Conservation (phyloP, 2,797 vertebrate species). For the Morus bassanus region DNA sequence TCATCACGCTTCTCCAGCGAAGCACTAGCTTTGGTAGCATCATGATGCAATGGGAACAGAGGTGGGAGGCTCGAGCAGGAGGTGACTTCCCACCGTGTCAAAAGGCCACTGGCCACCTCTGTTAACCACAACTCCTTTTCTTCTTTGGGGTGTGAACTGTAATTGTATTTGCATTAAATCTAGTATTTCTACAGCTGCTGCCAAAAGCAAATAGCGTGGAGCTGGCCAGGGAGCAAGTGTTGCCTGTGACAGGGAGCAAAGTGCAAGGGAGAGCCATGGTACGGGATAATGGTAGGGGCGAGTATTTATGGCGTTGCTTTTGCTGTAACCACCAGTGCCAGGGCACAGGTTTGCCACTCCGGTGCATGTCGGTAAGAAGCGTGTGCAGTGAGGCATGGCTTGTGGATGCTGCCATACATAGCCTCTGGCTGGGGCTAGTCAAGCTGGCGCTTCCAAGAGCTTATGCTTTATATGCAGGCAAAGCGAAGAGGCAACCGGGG, state of each 20-base stretch:
- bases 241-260: not conserved
- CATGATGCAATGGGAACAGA: not conserved
- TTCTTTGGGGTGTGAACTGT: not conserved
- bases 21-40: not conserved
- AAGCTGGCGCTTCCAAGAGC: not conserved
- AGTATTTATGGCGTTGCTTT: fast-evolving
- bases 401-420: fast-evolving
- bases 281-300: fast-evolving
- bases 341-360: not conserved
- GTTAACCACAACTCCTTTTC: not conserved
- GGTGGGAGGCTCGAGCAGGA: not conserved
- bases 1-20: not conserved
- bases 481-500: not conserved
- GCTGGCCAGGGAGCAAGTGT: not conserved
- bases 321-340: not conserved
- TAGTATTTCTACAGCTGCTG: not conserved
- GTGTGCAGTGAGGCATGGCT: fast-evolving
- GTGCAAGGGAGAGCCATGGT: not conserved
- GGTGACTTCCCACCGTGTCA: not conserved
- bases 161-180: not conserved
- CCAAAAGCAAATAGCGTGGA: not conserved
- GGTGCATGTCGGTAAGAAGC: fast-evolving
- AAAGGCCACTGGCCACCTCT: not conserved
- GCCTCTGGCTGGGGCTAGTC: not conserved
- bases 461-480: fast-evolving